Conservation (phyloP, 2,888 invertebrate species). For the Drosophila dives region DNA sequence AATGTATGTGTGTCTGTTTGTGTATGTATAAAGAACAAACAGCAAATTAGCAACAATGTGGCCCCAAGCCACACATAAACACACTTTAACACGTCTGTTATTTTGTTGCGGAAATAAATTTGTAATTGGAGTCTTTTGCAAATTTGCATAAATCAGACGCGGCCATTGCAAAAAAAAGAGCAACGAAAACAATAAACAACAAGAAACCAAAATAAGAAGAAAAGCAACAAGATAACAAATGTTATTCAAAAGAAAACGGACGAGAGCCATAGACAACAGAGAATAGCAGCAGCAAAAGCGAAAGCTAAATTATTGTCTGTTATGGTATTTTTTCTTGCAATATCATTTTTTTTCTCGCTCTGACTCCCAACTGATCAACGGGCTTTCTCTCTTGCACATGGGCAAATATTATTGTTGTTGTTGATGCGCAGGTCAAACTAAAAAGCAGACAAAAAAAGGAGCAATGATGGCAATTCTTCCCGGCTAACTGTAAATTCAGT, state of each 20-base stretch:
- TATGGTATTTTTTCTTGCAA: constrained; percentile 42
- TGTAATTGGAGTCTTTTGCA: constrained; percentile 48
- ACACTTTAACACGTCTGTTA: constrained; percentile 4
- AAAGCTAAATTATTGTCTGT: constrained; percentile 48
- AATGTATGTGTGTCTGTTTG: background rate
- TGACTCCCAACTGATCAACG: constrained; percentile 44
- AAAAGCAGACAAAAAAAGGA: constrained; percentile 48
- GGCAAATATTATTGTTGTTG: constrained; percentile 22
- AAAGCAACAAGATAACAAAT: constrained; percentile 45
- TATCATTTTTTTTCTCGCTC: constrained; percentile 15
- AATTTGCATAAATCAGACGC: constrained; percentile 60
- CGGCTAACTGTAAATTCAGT: constrained; percentile 7
- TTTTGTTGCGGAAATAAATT: constrained; percentile 37
- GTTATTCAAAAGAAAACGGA: constrained; percentile 36
- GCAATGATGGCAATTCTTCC: constrained; percentile 28
- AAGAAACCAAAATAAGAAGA: constrained; percentile 26
- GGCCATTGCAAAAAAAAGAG: constrained; percentile 40
- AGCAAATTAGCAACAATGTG: constrained; percentile 33
- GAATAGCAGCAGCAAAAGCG: constrained; percentile 37
- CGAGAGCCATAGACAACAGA: constrained; percentile 66
- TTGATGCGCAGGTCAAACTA: constrained; percentile 24
- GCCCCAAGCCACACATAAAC: constrained; percentile 3
- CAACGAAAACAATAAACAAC: constrained; percentile 17
- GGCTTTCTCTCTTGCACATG: constrained; percentile 35
- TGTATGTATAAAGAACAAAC: background rate